A percentile compares a stretch with the other conserved stretches of the same genome.
Evolutionary conservation across 2,888 invertebrate genomes (phyloP).

Genomic region (Tromatobia lineatoria): DNA sequence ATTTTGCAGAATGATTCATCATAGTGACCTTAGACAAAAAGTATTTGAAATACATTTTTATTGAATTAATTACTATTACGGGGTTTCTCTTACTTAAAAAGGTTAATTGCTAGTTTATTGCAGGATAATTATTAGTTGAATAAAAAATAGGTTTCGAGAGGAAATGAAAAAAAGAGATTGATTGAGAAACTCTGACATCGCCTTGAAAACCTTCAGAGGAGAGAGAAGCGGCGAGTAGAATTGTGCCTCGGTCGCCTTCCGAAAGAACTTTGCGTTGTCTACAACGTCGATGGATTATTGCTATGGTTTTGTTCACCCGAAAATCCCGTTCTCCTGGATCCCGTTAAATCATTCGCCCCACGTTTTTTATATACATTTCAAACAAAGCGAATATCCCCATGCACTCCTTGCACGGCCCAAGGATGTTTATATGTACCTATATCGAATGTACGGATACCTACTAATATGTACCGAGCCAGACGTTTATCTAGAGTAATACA

Average conservation of each 20-base stretch:
- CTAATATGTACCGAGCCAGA: conserved; percentile 77
- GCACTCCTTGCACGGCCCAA: conserved; percentile 73
- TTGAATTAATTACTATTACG: too few relatives aligned
- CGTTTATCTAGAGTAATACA: conserved; percentile 77
- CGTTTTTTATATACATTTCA: conserved; percentile 70
- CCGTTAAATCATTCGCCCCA: conserved; percentile 23
- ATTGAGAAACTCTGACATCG: conserved; percentile 1
- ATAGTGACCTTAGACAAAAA: too few relatives aligned
- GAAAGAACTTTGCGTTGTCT: conserved; percentile 33
- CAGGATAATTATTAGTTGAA: not conserved
- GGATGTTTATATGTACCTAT: conserved; percentile 78
- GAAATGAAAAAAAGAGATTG: not conserved
- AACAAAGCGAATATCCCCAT: conserved; percentile 65
- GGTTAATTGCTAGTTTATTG: not conserved
- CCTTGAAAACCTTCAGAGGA: not conserved
- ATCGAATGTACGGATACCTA: conserved; percentile 74
- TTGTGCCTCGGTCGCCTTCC: conserved; percentile 22
- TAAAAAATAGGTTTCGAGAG: not conserved
- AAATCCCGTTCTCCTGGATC: conserved; percentile 14
- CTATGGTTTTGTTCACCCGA: conserved; percentile 26
- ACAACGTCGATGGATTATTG: conserved; percentile 18
- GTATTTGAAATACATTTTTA: too few relatives aligned
- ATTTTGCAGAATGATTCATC: too few relatives aligned
- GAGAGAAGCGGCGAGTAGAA: not conserved
- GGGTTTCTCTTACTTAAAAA: not conserved